Conservation (phyloP, 2,113 vertebrate species). For the Etia nguti region DNA sequence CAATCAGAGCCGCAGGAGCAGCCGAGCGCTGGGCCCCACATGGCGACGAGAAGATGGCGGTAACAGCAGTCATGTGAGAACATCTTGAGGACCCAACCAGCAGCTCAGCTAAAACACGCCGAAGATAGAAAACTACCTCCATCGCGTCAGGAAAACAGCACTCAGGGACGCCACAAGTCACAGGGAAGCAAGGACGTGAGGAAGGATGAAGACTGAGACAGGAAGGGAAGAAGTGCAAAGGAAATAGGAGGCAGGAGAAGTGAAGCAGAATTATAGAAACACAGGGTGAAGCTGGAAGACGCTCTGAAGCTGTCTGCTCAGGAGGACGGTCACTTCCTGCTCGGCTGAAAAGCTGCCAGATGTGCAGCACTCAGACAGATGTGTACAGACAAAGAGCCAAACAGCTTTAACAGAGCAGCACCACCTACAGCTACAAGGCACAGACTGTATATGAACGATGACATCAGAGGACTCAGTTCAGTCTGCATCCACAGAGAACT, state of each 20-base stretch:
- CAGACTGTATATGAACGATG: not conserved
- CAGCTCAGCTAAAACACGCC: not conserved
- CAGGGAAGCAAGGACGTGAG: not conserved
- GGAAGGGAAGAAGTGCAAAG: not conserved
- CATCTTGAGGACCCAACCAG: not conserved
- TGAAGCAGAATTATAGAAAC: not conserved
- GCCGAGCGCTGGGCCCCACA: not conserved
- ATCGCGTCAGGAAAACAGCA: fast-evolving
- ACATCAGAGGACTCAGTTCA: not conserved
- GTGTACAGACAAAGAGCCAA: not conserved
- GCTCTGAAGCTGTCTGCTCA: not conserved
- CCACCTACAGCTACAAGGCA: not conserved
- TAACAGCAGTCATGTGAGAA: not conserved
- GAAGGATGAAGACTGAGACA: not conserved
- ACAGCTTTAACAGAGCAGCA: not conserved
- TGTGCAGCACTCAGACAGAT: not conserved
- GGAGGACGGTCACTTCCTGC: not conserved
- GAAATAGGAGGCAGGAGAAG: not conserved
- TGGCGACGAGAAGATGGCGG: not conserved
- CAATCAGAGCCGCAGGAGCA: not conserved
- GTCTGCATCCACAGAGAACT: not conserved
- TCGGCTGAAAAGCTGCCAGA: not conserved
- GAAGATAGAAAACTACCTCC: not conserved
- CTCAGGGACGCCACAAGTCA: not conserved
- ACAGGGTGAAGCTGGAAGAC: not conserved